Evolutionary conservation across 2,797 vertebrate species (phyloP), one percentile per base, ranked within the genome.

Genomic region (Acanthornis magna): DNA sequence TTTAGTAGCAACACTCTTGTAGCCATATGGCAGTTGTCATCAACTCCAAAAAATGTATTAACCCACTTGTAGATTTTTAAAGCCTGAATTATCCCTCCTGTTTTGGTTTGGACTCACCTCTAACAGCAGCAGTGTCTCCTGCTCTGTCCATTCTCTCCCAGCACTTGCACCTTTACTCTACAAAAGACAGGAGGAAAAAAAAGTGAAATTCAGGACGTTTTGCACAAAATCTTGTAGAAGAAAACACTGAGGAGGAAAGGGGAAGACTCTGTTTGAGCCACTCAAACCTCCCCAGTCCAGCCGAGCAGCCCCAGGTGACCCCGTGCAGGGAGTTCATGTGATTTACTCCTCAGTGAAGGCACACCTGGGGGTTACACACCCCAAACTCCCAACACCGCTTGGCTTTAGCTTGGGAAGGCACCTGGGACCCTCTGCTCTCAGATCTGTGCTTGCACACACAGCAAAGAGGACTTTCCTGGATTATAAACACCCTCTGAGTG

Each of bases 131-230:
- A 99, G 96, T 0, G 99, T 99, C 97, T 99, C 99, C 95, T 99
- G 99, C 86, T 99, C 99, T 0, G 99, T 99, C 99, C 99, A 99
- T 13, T 99, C 99, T 85, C 99, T 98, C 78, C 98, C 98, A 53
- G 98, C 98, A 82, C 97, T 98, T 20, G 97, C 97, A 3, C 97
- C 97, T 98, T 99, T 99, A 89, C 97, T 99, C 99, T 99, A 70
- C 16, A 57, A 57, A 62, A 85, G 9, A 85, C 1, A 27, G 23
- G 6, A 43, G 13, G 3, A 10, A 8, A 34, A 72, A 29, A 57
- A 38, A 26, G n/a, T 82, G 22, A 95, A 90, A 65, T 11, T 11
- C 9, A 34, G 23, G 17, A 36, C 3, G 45, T 30, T 26, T 48
- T 18, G 8, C 18, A 76, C 18, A 70, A 48, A 75, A 74, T 5